Base-by-base conservation (phyloP, 2,797 vertebrate species). In the Telmatherina bonti region DNA sequence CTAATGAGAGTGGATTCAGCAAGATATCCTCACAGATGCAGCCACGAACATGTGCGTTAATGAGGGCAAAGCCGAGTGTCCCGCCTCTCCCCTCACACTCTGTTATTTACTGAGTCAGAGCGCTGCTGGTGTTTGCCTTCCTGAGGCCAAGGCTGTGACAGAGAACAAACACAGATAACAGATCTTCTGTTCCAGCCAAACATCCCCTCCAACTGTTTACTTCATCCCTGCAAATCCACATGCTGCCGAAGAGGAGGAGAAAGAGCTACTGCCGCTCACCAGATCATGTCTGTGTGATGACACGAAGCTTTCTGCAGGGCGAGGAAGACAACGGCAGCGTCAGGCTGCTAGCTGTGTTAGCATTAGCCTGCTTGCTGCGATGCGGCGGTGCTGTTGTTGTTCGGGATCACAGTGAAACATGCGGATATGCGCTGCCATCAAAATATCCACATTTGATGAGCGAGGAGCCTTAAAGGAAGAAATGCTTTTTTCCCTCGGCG, bases 121-220 rank as follows among this genome's bases (percentile, higher is more conserved):
- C 64, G 60, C 73, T 81, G 74, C 66, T 30, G n/a, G 65, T 83
- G 75, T 87, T 82, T 83, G 59, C 57, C 55, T 74, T 86, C 85
- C 79, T 78, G 13, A 72, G 76, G 82, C 79, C 73, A 81, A 63
- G 69, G 68, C 83, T 82, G 76, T 68, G 74, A 85, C 81, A 78
- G 41, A 85, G 70, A 89, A 84, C 84, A 89, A 86, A 89, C 73
- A 84, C 59, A 88, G 86, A 88, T 79, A 88, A 85, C 62, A 74
- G 78, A 78, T 78, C 69, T 74, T 83, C 75, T 85, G 72, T 75
- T 85, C 63, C 78, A 79, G 82, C 79, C 49, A 83, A 87, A 87
- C 63, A 76, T 69, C 18, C 18, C 79, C 73, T 67, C 61, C 24
- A 81, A 82, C 57, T n/a, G 4, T 85, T 85, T 78, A 43, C 78